Conservation (phyloP, 2,888 invertebrate species). For the Yponomeuta malinellus region DNA sequence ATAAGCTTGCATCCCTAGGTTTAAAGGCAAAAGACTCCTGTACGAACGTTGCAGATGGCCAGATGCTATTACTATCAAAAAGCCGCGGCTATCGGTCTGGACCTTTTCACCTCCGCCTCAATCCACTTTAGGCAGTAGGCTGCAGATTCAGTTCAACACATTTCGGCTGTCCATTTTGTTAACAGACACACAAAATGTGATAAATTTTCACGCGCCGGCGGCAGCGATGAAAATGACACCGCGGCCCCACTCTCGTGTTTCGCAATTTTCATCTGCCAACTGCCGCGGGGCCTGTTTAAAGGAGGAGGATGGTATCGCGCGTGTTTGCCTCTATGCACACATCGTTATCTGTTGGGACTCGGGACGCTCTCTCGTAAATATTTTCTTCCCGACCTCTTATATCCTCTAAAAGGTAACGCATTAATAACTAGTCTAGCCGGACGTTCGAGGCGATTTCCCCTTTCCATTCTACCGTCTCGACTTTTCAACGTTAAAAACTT, state of each 20-base stretch:
- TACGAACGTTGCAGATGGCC: slow-evolving; percentile 10
- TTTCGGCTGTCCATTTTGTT: slow-evolving; percentile 36
- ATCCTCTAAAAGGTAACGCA: slow-evolving; percentile 32
- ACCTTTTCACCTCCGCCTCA: slow-evolving; percentile 26
- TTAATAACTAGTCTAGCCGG: slow-evolving; percentile 41
- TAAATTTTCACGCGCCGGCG: slow-evolving; percentile 43
- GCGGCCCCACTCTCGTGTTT: slow-evolving; percentile 56
- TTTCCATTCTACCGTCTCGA: slow-evolving; percentile 24
- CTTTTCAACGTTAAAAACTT: slow-evolving; percentile 26
- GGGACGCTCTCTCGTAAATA: slow-evolving; percentile 20
- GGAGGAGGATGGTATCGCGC: slow-evolving; percentile 36
- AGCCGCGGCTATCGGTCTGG: slow-evolving; percentile 26
- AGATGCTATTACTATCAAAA: slow-evolving; percentile 33
- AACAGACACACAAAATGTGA: slow-evolving; percentile 43
- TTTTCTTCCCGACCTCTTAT: slow-evolving; percentile 19
- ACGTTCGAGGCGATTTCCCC: slow-evolving; percentile 23
- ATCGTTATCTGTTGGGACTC: slow-evolving; percentile 21
- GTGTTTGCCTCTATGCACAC: slow-evolving; percentile 16
- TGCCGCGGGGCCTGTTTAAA: slow-evolving; percentile 37
- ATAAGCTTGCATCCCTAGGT: slow-evolving; percentile 18
- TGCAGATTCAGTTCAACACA: slow-evolving; percentile 23
- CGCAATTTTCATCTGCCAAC: slow-evolving; percentile 46
- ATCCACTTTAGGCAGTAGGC: slow-evolving; percentile 24
- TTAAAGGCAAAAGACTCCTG: slow-evolving; percentile 20
- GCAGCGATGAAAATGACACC: slow-evolving; percentile 48